A percentile compares a stretch with the other conserved stretches of the same genome.
phyloP scores from a whole-genome alignment of 2,113 vertebrate genomes.

The Agelaius tricolor region DNA sequence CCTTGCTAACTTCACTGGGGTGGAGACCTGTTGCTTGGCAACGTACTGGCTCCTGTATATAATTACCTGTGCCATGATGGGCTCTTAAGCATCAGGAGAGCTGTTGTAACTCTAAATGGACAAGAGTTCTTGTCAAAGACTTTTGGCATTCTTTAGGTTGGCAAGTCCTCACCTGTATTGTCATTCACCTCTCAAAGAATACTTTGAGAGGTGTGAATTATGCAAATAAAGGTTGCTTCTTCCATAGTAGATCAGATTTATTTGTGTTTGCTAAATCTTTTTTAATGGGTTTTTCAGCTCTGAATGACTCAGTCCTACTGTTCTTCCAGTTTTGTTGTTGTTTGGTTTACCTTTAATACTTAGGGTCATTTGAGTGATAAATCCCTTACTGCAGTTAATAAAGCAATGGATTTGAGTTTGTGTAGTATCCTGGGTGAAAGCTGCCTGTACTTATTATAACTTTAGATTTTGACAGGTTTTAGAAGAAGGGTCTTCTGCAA shows the following conservation, averaged over 20 bases:
- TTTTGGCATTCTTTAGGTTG: background rate
- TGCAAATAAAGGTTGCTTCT: background rate
- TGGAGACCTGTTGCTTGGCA: background rate
- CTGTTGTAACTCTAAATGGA: background rate
- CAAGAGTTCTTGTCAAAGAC: background rate
- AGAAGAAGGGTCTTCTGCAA: background rate
- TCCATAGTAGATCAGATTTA: background rate
- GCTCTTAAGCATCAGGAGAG: background rate
- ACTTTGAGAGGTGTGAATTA: background rate
- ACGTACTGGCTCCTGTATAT: accelerated
- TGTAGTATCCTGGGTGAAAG: background rate
- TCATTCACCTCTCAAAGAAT: background rate
- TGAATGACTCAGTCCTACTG: background rate
- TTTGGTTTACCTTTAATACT: background rate
- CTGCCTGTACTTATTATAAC: background rate
- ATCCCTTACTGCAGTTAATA: background rate
- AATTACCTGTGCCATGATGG: background rate
- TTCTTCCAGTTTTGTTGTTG: background rate
- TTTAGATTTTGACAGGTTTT: background rate
- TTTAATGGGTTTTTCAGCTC: background rate
- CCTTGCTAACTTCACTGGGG: background rate
- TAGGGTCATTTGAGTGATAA: background rate
- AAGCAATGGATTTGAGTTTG: background rate
- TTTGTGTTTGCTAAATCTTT: background rate
- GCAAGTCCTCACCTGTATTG: background rate